phyloP scores from a whole-genome alignment of 2,888 invertebrate genomes.

The Trichopria drosophilae region DNA sequence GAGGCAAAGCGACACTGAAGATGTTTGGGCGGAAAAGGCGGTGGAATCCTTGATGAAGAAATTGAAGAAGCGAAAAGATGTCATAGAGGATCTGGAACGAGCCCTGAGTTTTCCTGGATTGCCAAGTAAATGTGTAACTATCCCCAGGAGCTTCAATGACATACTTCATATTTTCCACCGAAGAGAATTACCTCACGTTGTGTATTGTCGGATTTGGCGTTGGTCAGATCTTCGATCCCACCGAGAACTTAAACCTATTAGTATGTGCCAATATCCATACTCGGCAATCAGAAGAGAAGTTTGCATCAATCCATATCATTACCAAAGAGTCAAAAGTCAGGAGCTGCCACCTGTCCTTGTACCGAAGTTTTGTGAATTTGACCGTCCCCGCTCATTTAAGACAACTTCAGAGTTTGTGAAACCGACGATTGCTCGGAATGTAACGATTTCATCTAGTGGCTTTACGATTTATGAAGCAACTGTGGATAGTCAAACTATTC shows the following conservation, averaged over 20 bases:
- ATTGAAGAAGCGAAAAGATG: constrained; percentile 7
- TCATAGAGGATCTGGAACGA: not conserved
- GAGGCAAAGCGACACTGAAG: not conserved
- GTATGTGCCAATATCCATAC: not conserved
- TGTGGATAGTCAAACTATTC: no score
- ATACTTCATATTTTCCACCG: not conserved
- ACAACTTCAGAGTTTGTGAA: no score
- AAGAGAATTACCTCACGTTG: not conserved
- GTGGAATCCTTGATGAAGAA: constrained; percentile 1
- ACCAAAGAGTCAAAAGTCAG: not conserved
- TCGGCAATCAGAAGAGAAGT: not conserved
- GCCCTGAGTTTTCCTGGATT: not conserved
- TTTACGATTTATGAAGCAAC: no score
- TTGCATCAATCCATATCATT: constrained; percentile 1
- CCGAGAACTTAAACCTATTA: not conserved
- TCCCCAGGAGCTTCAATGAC: not conserved
- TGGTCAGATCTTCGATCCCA: not conserved
- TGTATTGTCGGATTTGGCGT: not conserved
- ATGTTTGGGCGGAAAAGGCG: not conserved
- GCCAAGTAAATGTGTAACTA: not conserved
- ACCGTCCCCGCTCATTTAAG: not conserved
- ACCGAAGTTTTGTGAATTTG: not conserved
- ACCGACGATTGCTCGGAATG: no score
- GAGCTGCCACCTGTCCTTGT: not conserved
- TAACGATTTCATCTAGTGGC: no score